Percentiles rank a stretch among this genome's conserved stretches.
Evolutionary conservation across 1,140 invertebrate genomes (phyloP).

Genomic region (Brachionus sp.): DNA sequence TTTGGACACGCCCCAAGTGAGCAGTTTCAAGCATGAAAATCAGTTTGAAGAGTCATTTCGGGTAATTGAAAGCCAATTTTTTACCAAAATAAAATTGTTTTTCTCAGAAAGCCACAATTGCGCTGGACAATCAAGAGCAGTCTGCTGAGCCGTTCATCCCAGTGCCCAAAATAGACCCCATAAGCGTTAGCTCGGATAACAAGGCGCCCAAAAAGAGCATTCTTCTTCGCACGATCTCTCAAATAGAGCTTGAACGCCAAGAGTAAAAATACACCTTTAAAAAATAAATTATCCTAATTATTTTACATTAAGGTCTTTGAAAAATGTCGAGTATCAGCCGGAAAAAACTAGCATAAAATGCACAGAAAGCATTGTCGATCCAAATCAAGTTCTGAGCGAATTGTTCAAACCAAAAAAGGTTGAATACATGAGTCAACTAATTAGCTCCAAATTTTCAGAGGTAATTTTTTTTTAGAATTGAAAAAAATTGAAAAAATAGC

Average conservation of each 20-base stretch:
- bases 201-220: slow-evolving; percentile 22
- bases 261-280: neutral
- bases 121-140: neutral
- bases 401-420: slow-evolving; percentile 2
- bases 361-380: neutral
- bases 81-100: neutral
- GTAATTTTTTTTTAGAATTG: no score
- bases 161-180: neutral
- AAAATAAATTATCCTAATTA: neutral
- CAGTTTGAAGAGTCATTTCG: neutral
- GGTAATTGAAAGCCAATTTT: neutral
- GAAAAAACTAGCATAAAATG: neutral
- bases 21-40: slow-evolving; percentile 11
- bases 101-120: neutral
- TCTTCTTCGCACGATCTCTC: neutral
- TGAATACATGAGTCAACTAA: neutral
- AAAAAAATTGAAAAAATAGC: no score
- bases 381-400: neutral
- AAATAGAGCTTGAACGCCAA: neutral
- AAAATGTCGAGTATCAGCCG: neutral
- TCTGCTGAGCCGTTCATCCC: neutral
- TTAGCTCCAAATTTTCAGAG: neutral
- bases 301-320: neutral
- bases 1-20: neutral
- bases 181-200: neutral